Percentiles rank a stretch among this genome's conserved stretches.
These are phyloP conservation scores for Aspidiotus rigidus DNA, from an alignment of 2,888 invertebrate species.

Conservation along the genomic window DNA sequence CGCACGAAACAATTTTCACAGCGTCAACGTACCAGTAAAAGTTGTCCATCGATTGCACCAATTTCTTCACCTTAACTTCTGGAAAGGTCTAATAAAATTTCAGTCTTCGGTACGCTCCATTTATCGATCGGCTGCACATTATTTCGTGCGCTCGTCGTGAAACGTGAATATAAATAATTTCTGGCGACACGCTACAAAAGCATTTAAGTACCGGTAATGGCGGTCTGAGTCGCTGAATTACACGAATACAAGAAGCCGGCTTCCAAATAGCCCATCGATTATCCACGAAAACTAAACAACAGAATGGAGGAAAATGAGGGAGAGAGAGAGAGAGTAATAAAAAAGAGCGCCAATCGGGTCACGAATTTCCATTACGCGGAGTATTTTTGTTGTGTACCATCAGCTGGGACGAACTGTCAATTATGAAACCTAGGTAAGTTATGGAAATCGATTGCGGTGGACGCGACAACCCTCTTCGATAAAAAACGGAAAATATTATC, in stretches of 20 bases:
- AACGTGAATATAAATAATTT: neutral
- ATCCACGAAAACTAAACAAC: neutral
- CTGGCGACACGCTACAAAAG: neutral
- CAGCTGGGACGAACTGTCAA: neutral
- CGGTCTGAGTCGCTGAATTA: neutral
- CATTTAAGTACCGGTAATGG: neutral
- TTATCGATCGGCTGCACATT: neutral
- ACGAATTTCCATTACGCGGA: neutral
- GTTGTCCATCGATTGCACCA: too few relatives aligned
- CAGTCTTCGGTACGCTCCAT: neutral
- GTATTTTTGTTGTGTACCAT: neutral
- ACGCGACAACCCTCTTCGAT: neutral
- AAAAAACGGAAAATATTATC: neutral
- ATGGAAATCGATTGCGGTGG: neutral
- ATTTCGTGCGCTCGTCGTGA: neutral
- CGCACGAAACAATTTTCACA: too few relatives aligned
- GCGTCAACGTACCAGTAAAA: too few relatives aligned
- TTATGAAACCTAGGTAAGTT: neutral
- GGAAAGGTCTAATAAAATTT: neutral
- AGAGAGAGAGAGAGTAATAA: neutral
- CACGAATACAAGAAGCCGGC: neutral
- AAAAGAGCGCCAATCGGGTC: neutral
- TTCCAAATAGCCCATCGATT: conserved; percentile 1
- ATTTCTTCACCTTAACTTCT: too few relatives aligned
- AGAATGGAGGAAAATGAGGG: too few relatives aligned